These are phyloP conservation scores for Notiomystis cincta DNA, from an alignment of 2,113 vertebrate genomes.

Conservation along the genomic window DNA sequence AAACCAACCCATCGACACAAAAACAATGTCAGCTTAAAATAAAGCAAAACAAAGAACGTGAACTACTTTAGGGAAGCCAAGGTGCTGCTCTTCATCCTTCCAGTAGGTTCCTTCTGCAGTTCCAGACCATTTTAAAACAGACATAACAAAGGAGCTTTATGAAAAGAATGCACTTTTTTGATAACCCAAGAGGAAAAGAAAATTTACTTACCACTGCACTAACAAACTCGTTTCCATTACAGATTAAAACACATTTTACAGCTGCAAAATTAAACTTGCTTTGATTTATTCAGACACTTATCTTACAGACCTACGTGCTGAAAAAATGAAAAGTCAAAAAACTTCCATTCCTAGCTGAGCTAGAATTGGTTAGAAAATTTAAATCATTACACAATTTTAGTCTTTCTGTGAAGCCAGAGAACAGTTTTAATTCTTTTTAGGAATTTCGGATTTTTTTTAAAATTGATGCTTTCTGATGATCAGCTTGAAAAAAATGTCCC, in stretches of 20 bases:
- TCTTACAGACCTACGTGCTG: not conserved
- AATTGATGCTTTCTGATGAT: not conserved
- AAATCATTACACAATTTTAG: not conserved
- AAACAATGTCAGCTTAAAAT: not conserved
- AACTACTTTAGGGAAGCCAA: not conserved
- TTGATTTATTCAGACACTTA: not conserved
- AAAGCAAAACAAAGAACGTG: not conserved
- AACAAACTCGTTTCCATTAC: not conserved
- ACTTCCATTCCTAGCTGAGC: not conserved
- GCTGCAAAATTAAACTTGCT: not conserved
- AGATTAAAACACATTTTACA: not conserved
- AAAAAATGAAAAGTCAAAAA: not conserved
- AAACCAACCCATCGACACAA: not conserved
- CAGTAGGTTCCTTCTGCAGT: not conserved
- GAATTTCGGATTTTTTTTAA: not conserved
- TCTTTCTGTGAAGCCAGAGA: not conserved
- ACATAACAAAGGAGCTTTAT: not conserved
- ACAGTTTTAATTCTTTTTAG: not conserved
- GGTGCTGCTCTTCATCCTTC: not conserved
- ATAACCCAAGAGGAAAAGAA: not conserved
- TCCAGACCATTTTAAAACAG: not conserved
- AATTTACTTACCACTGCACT: not conserved
- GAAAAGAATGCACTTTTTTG: not conserved
- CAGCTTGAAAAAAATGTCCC: not conserved
- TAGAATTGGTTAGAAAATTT: not conserved